These are phyloP conservation scores for Metridium senile DNA, from an alignment of 92 coral and sea anemone species.

Conservation along the genomic window DNA sequence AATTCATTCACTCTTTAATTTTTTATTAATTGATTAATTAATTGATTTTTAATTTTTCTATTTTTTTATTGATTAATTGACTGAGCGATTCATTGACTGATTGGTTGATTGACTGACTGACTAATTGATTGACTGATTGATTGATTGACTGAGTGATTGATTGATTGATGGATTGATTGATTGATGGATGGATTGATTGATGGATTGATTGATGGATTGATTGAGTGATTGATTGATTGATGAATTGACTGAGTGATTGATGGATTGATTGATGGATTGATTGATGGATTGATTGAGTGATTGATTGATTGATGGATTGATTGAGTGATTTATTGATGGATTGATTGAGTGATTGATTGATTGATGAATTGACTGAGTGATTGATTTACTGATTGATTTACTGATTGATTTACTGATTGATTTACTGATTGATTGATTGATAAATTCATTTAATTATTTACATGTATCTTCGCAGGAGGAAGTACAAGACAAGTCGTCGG, in stretches of 20 bases:
- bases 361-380: no score
- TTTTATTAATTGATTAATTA: not conserved
- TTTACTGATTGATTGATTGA: no score
- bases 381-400: no score
- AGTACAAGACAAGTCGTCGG: constrained; percentile 55
- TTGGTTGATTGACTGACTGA: not conserved
- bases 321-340: no score
- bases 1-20: not conserved
- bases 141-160: no score
- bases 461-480: constrained; percentile 56
- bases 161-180: not conserved
- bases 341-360: not conserved
- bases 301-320: not conserved
- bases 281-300: not conserved
- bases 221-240: no score
- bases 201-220: no score
- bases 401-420: not conserved
- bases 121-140: no score
- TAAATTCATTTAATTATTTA: not conserved
- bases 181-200: not conserved
- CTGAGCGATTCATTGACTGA: not conserved
- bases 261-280: no score
- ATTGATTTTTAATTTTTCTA: not conserved
- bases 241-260: not conserved
- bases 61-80: no score